Base-by-base conservation (phyloP, 2,797 vertebrate genomes). In the Platyrinchus mystaceus region DNA sequence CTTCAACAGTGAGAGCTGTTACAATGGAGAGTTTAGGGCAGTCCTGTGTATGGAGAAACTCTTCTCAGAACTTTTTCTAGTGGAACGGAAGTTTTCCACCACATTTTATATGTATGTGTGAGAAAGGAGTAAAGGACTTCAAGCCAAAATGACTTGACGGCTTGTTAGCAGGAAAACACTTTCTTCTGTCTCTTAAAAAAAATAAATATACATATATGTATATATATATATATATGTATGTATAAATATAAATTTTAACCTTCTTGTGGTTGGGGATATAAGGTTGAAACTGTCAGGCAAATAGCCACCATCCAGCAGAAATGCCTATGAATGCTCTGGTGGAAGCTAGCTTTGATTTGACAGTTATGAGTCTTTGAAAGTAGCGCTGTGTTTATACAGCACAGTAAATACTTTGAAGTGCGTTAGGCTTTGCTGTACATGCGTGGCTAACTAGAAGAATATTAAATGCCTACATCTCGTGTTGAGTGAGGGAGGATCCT, bases 301-400 rank as follows among this genome's bases (percentile, higher is more conserved):
- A 84, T 92, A 97, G 89, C 91, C 94, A 91, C 93, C 82, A 91
- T 90, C 70, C 79, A 88, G 77, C 76, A 88, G 89, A 91, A 96
- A 78, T 32, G 50, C 77, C 78, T 77, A 66, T 88, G 85, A 66
- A 87, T 81, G 69, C 78, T 96, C 68, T 69, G 24, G 79, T 92
- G 91, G 86, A 86, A 96, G 89, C 43, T 41, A 76, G 89, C 93
- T 96, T 97, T 95, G 92, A 90, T 92, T 95, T 95, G 94, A 95
- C 96, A 95, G 88, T 77, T 93, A 39, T 2, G 75, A 93, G 90
- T 47, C 95, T 93, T 95, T 94, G 96, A 96, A 96, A 96, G 59
- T 39, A 89, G 82, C 7, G 4, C 73, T 67, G 37, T 95, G 91
- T 96, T 96, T 97, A 84, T 89, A 81, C 77, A 88, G 76, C 55